These are phyloP conservation scores for Araneus ventricosus DNA, from an alignment of 1,140 invertebrate genomes.

Conservation along the genomic window DNA sequence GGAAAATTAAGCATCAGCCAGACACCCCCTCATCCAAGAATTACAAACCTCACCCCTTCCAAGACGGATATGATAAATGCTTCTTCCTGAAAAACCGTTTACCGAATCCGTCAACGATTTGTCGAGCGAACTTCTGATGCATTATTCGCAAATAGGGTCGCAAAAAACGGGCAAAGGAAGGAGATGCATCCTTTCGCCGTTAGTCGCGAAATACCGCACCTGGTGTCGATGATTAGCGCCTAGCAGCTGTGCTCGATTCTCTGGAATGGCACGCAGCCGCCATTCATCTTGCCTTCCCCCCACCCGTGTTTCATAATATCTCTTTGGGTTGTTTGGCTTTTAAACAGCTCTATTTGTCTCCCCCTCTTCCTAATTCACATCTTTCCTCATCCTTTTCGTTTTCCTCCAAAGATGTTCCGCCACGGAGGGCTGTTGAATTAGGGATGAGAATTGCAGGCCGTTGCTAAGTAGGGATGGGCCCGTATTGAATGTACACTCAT, in stretches of 20 bases:
- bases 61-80: slow-evolving; percentile 21
- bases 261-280: slow-evolving; percentile 31
- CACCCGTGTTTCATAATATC: slow-evolving; percentile 57
- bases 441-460: background rate
- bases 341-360: slow-evolving; percentile 71
- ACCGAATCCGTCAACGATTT: slow-evolving; percentile 68
- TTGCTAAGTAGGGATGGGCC: background rate
- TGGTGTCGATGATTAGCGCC: slow-evolving; percentile 70
- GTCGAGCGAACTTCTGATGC: slow-evolving; percentile 18
- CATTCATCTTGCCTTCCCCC: slow-evolving; percentile 43
- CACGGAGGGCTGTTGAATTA: slow-evolving; percentile 1
- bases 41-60: background rate
- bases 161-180: background rate
- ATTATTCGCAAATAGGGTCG: background rate
- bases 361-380: slow-evolving; percentile 21
- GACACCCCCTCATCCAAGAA: background rate
- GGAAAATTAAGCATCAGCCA: background rate
- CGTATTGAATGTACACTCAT: too few species aligned
- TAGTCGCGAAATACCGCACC: slow-evolving; percentile 70
- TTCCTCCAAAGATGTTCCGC: background rate
- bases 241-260: slow-evolving; percentile 57
- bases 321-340: slow-evolving; percentile 67
- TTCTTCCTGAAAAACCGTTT: slow-evolving; percentile 49
- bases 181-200: slow-evolving; percentile 54
- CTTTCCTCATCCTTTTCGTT: slow-evolving; percentile 34